These are phyloP conservation scores for Nomada fabriciana DNA, from an alignment of 2,888 invertebrate genomes.

Conservation along the genomic window DNA sequence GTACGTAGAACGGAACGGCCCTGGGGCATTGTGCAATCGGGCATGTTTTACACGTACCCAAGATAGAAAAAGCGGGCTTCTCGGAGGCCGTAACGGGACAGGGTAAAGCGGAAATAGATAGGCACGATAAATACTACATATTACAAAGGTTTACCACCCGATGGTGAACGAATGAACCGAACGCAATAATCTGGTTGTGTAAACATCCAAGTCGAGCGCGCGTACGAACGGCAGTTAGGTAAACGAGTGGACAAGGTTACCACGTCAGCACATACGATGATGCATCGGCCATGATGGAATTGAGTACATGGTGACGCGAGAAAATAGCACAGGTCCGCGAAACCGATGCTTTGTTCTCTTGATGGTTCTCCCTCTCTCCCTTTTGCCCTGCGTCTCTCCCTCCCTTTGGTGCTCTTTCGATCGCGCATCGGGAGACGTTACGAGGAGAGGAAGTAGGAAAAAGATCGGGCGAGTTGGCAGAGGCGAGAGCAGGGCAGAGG, in stretches of 20 bases:
- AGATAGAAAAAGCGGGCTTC: slow-evolving; percentile 13
- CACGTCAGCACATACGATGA: slow-evolving; percentile 64
- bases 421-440: slow-evolving; percentile 63
- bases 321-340: slow-evolving; percentile 59
- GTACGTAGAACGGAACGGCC: slow-evolving; percentile 64
- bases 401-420: slow-evolving; percentile 63
- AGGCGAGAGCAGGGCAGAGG: slow-evolving; percentile 73
- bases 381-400: slow-evolving; percentile 50
- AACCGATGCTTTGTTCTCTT: slow-evolving; percentile 58
- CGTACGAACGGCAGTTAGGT: background rate
- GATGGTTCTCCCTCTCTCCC: slow-evolving; percentile 54
- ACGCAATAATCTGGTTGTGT: background rate
- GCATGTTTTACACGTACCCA: slow-evolving; percentile 23
- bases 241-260: slow-evolving; percentile 47
- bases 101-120: background rate
- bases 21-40: slow-evolving; percentile 54
- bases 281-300: slow-evolving; percentile 75
- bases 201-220: slow-evolving; percentile 9
- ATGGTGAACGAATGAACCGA: background rate
- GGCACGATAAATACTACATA: background rate
- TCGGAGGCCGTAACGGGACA: background rate
- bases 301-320: slow-evolving; percentile 50
- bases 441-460: slow-evolving; percentile 70
- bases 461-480: slow-evolving; percentile 69
- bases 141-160: background rate